These are phyloP conservation scores for Vulpes ferrilata DNA, from an alignment of 2,113 vertebrate species.

Conservation along the genomic window DNA sequence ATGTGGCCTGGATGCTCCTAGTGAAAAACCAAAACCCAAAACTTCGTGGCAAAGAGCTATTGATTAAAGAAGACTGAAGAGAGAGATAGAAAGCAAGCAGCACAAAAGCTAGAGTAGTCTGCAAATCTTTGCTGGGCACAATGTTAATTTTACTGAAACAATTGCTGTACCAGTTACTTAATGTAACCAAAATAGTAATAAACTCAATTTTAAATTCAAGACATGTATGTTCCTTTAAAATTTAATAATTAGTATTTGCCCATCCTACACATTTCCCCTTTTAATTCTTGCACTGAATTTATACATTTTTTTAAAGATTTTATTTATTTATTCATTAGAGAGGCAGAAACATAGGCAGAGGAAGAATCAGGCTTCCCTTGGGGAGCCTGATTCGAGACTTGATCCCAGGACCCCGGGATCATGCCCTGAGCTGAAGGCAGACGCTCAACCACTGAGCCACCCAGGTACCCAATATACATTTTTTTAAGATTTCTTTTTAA, in stretches of 20 bases:
- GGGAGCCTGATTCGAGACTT: too few species aligned
- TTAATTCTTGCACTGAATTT: constrained; percentile 39
- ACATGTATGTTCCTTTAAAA: background rate
- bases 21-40: constrained; percentile 2
- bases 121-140: background rate
- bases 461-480: too few species aligned
- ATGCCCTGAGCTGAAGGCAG: too few species aligned
- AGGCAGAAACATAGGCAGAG: too few species aligned
- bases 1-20: background rate
- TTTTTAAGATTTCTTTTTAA: too few species aligned
- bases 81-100: background rate
- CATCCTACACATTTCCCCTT: background rate
- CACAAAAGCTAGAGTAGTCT: background rate
- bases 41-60: background rate
- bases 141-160: constrained; percentile 19
- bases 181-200: background rate
- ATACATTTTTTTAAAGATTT: background rate
- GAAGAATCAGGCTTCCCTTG: too few species aligned
- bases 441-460: too few species aligned
- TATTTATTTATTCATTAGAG: background rate
- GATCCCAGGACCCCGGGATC: too few species aligned
- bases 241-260: constrained; percentile 44
- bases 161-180: background rate
- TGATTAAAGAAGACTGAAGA: background rate
- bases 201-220: constrained; percentile 48